Evolutionary conservation across 2,888 invertebrate species (phyloP), one percentile per base, ranked within the genome.

Genomic region (Amiota minor): DNA sequence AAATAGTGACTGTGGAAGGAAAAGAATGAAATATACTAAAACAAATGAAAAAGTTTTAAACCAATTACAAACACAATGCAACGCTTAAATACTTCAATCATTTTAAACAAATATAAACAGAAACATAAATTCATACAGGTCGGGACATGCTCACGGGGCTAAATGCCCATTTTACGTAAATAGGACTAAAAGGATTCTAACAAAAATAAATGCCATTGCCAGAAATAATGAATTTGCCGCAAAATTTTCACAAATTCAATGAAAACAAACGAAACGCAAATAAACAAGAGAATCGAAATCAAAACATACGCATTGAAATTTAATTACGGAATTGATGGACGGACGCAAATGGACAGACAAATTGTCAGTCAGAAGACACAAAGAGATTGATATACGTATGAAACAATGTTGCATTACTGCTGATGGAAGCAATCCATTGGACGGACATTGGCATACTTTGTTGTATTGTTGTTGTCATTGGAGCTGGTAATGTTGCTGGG

Each of bases 221-320:
- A 23, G 11, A 20, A 59, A 59, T 59, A n/a, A 59, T 59, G 23
- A 18, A 59, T 59, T 59, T 59, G 47, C n/a, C 16, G 35, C 35
- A 35, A 35, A 35, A 35, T 35, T 35, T 35, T 47, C 46, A 47
- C 65, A 11, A 49, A 47, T 46, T 23, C 46, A 47, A 65, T 65
- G 47, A 35, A 47, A 47, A n/a, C 47, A 20, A 47, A 18, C 3
- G 18, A 47, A 65, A 65, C 1, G 35, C 59, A 11, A 35, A 35
- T 35, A 35, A 35, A 35, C 35, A 6, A 35, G 6, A 35, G 35
- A 35, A 35, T 35, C 35, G 35, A 35, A 35, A 35, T 18, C 59
- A 16, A 65, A 62, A 62, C 62, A 62, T 62, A 35, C 11, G 53
- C 67, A 68, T 53, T 67, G 20, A 68, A 68, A 50, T 68, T 59